Conservation (phyloP, 2,797 vertebrate species). For the Amblyopsis hoosieri region DNA sequence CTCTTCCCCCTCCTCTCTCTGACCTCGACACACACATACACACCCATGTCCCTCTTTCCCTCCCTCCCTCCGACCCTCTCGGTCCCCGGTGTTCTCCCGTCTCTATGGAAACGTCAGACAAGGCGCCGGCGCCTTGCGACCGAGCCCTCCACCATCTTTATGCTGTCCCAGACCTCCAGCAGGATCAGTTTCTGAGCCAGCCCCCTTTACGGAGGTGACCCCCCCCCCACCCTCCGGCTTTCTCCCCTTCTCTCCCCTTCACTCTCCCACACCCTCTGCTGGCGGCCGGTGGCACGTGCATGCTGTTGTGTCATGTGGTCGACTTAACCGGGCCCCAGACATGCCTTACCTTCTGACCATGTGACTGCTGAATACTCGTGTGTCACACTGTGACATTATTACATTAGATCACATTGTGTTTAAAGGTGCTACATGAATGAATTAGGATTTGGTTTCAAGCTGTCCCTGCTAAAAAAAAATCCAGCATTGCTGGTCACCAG, state of each 20-base stretch:
- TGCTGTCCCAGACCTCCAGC: constrained; percentile 99
- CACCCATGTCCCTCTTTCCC: constrained; percentile 43
- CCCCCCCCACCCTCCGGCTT: constrained; percentile 32
- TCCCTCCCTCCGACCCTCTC: constrained; percentile 65
- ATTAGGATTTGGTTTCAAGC: too few relatives aligned
- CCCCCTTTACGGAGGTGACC: constrained; percentile 64
- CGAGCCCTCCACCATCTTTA: constrained; percentile 99
- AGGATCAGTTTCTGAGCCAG: constrained; percentile 92
- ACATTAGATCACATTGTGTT: too few relatives aligned
- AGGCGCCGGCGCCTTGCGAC: constrained; percentile 92
- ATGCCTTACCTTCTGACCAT: not conserved
- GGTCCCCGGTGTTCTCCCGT: constrained; percentile 15
- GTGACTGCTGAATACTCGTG: too few relatives aligned
- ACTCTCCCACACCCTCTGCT: not conserved
- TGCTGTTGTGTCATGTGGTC: constrained; percentile 12
- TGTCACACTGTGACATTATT: too few relatives aligned
- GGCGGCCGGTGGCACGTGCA: constrained; percentile 15
- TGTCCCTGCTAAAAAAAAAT: too few relatives aligned
- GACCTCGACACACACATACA: constrained; percentile 30
- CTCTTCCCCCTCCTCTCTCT: constrained; percentile 1
- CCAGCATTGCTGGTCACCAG: too few relatives aligned
- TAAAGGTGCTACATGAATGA: too few relatives aligned
- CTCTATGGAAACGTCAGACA: constrained; percentile 79
- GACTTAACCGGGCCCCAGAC: not conserved
- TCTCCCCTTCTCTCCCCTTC: not conserved